Evolutionary conservation across 2,888 invertebrate genomes (phyloP).

Genomic region (Agrochola litura): DNA sequence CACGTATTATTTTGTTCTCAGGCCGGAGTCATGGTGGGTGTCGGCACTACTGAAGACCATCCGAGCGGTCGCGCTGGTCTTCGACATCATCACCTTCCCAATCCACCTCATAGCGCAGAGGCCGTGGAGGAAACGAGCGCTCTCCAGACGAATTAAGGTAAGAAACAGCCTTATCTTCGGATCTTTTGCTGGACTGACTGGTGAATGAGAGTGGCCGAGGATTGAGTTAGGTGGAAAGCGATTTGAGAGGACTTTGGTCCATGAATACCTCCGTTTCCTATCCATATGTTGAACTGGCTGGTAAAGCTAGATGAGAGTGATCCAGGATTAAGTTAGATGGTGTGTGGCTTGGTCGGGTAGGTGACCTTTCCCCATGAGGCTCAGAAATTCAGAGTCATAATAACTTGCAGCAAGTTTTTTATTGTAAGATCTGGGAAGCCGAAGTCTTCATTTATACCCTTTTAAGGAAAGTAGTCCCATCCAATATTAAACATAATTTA

Average conservation of each 20-base stretch:
- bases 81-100: slow-evolving; percentile 97
- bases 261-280: too few relatives aligned
- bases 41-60: slow-evolving; percentile 94
- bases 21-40: slow-evolving; percentile 92
- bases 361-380: too few relatives aligned
- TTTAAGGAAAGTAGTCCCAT: slow-evolving; percentile 13
- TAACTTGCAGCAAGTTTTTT: too few relatives aligned
- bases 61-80: slow-evolving; percentile 95
- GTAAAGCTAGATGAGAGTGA: not conserved
- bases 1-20: slow-evolving; percentile 72
- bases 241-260: not conserved
- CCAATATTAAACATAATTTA: slow-evolving; percentile 17
- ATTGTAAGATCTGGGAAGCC: too few relatives aligned
- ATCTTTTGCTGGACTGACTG: too few relatives aligned
- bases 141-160: slow-evolving; percentile 95
- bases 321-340: not conserved
- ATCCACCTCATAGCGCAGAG: slow-evolving; percentile 96
- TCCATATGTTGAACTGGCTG: not conserved
- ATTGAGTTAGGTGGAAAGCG: too few relatives aligned
- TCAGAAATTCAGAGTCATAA: too few relatives aligned
- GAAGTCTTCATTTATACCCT: slow-evolving; percentile 1
- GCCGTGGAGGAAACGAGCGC: slow-evolving; percentile 95
- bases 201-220: too few relatives aligned
- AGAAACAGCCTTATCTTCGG: not conserved
- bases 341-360: too few relatives aligned